These are phyloP conservation scores for Irena cyanogastra DNA, from an alignment of 2,113 vertebrate genomes.

Conservation along the genomic window DNA sequence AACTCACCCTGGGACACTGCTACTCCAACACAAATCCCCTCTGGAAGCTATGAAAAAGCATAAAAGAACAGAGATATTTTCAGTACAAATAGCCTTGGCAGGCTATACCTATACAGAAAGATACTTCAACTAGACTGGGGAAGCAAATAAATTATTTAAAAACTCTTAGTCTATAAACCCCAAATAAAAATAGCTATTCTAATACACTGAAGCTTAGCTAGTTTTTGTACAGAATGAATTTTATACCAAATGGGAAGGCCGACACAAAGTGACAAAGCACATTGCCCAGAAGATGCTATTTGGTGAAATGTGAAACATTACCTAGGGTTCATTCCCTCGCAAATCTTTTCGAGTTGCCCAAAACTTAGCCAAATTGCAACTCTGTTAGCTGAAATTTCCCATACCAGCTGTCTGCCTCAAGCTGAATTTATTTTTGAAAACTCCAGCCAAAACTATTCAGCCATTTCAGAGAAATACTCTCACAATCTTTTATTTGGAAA, in stretches of 20 bases:
- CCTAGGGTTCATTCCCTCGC: neutral
- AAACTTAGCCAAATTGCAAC: constrained; percentile 23
- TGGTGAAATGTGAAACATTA: neutral
- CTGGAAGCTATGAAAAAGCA: neutral
- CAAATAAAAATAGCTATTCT: neutral
- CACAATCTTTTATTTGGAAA: constrained; percentile 54
- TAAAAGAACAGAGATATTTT: neutral
- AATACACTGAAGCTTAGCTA: neutral
- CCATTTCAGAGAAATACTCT: constrained; percentile 39
- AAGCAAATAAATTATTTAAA: neutral
- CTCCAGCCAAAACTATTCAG: constrained; percentile 40
- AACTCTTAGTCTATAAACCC: neutral
- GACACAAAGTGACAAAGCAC: neutral
- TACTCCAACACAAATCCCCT: neutral
- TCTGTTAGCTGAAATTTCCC: constrained; percentile 35
- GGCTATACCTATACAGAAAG: neutral
- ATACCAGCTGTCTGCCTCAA: constrained; percentile 34
- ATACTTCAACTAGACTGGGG: neutral
- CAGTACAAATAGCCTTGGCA: neutral
- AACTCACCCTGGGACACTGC: neutral
- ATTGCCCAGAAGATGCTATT: neutral
- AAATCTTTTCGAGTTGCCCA: neutral
- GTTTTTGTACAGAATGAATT: neutral
- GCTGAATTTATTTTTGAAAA: constrained; percentile 53
- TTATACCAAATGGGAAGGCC: neutral